Percentiles rank a stretch among this genome's conserved stretches.
Conservation (phyloP, 2,888 invertebrate genomes). For the Maniola hyperantus region DNA sequence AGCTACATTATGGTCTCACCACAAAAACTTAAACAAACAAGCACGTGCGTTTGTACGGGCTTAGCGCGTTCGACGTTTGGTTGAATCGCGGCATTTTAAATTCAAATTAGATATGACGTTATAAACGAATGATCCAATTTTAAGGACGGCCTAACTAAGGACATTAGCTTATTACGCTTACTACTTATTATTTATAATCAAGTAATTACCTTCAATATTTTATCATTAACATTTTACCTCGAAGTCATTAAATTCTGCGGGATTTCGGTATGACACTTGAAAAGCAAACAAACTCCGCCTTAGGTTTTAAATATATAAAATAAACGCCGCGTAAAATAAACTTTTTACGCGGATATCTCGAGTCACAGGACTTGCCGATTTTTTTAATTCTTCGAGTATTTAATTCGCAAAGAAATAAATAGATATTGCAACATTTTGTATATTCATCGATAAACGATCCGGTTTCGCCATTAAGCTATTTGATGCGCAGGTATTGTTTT, state of each 20-base stretch:
- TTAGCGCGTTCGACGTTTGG: background rate
- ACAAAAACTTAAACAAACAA: background rate
- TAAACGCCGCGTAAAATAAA: too few relatives aligned
- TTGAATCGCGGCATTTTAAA: too few relatives aligned
- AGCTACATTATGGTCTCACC: too few relatives aligned
- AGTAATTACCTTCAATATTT: slow-evolving; percentile 49
- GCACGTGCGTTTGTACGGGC: background rate
- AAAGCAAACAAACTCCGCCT: background rate
- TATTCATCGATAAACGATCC: too few relatives aligned
- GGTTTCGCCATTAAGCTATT: too few relatives aligned
- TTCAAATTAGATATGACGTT: slow-evolving; percentile 9
- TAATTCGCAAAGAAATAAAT: background rate
- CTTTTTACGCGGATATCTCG: background rate
- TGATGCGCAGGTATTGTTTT: too few relatives aligned
- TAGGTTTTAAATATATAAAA: too few relatives aligned
- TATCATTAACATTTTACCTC: slow-evolving; percentile 43
- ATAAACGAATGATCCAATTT: background rate
- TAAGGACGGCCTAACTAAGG: slow-evolving; percentile 18
- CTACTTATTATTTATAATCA: slow-evolving; percentile 54
- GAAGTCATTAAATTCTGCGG: slow-evolving; percentile 33
- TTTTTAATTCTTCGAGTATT: too few relatives aligned
- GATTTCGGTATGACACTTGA: slow-evolving; percentile 19
- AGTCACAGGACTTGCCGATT: background rate
- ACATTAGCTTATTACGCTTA: slow-evolving; percentile 59
- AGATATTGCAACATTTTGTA: background rate